A percentile compares a stretch with the other conserved stretches of the same genome.
Conservation (phyloP, 2,797 vertebrate species). For the Lepus townsendii region DNA sequence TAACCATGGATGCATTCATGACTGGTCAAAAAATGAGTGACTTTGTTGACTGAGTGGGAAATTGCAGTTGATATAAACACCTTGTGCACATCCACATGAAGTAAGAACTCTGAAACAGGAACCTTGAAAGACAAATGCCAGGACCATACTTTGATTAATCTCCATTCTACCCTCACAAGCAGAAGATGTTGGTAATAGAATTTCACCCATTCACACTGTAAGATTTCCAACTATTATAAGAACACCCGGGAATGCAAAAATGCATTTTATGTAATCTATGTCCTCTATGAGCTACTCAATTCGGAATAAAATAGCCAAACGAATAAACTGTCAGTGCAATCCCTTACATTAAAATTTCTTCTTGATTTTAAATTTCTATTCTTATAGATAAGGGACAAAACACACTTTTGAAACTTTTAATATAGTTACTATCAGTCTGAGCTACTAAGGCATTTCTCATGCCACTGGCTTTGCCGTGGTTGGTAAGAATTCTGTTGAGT, state of each 20-base stretch:
- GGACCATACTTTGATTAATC: neutral
- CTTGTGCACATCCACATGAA: neutral
- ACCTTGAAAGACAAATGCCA: too few relatives aligned
- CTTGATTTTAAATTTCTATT: conserved; percentile 4
- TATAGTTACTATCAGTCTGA: neutral
- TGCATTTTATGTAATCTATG: neutral
- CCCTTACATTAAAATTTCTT: neutral
- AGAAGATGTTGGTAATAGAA: too few relatives aligned
- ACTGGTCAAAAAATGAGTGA: neutral
- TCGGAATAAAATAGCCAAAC: neutral
- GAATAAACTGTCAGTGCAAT: neutral
- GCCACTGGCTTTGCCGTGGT: neutral
- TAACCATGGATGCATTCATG: neutral
- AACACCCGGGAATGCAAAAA: neutral
- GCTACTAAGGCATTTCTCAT: neutral
- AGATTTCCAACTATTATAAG: neutral
- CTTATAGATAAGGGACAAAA: neutral
- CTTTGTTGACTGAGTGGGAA: neutral
- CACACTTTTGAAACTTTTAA: neutral
- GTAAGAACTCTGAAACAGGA: neutral
- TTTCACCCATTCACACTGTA: neutral
- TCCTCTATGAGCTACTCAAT: neutral
- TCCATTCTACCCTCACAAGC: neutral
- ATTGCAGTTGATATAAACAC: neutral
- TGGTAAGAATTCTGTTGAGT: neutral